Evolutionary conservation across 2,797 vertebrate genomes (phyloP).

Genomic region (Takifugu ocellatus): DNA sequence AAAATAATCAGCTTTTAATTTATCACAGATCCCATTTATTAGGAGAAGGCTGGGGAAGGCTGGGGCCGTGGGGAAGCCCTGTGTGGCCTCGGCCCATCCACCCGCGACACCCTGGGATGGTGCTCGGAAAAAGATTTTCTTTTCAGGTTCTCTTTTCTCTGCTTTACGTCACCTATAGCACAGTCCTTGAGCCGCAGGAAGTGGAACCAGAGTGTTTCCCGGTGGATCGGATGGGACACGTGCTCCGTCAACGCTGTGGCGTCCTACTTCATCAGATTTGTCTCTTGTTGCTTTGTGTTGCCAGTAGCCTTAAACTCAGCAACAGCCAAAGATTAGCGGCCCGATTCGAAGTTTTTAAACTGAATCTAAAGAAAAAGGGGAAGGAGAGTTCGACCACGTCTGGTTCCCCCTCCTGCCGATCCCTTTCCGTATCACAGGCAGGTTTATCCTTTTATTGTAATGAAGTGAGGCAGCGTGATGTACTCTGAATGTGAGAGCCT

Average conservation of each 20-base stretch:
- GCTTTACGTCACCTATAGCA: too few species aligned
- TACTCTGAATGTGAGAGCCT: slow-evolving; percentile 62
- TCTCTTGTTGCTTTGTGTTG: slow-evolving; percentile 31
- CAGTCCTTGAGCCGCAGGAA: slow-evolving; percentile 15
- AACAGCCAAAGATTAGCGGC: slow-evolving; percentile 45
- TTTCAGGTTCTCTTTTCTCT: background rate
- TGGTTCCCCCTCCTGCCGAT: slow-evolving; percentile 36
- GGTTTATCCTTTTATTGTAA: slow-evolving; percentile 83
- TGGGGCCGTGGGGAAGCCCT: slow-evolving; percentile 40
- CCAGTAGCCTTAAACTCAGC: slow-evolving; percentile 2
- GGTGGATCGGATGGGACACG: slow-evolving; percentile 28
- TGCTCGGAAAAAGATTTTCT: background rate
- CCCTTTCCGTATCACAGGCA: slow-evolving; percentile 48
- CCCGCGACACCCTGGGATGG: slow-evolving; percentile 31
- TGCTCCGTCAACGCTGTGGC: slow-evolving; percentile 50
- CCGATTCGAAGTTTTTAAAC: slow-evolving; percentile 24
- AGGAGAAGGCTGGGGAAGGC: slow-evolving; percentile 37
- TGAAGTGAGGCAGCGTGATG: slow-evolving; percentile 72
- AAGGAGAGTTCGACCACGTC: slow-evolving; percentile 59
- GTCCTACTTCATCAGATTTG: slow-evolving; percentile 53
- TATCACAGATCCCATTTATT: slow-evolving; percentile 68
- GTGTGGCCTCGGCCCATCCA: slow-evolving; percentile 41
- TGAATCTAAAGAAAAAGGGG: slow-evolving; percentile 47
- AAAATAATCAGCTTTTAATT: slow-evolving; percentile 81
- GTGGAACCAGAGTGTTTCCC: slow-evolving; percentile 23